Evolutionary conservation across 2,888 invertebrate species (phyloP).

Genomic region (Eilema sororculum): DNA sequence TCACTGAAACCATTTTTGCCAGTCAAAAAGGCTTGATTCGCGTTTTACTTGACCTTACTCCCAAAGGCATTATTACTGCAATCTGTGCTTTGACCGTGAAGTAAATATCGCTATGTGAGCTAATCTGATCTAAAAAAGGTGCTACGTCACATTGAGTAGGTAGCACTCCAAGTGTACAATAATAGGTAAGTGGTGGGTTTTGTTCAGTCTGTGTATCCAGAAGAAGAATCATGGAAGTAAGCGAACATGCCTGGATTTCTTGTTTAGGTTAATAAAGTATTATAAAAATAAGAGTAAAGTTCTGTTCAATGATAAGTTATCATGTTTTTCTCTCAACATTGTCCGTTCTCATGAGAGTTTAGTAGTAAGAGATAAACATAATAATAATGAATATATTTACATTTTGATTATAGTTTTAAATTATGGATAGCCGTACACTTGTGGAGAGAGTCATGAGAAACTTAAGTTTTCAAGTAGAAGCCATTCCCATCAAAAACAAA

Average conservation of each 20-base stretch:
- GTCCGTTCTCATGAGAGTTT: no score
- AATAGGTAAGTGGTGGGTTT: background rate
- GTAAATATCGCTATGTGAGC: background rate
- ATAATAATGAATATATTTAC: background rate
- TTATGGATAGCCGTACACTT: constrained; percentile 58
- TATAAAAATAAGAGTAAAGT: no score
- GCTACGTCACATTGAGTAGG: background rate
- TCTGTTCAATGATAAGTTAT: no score
- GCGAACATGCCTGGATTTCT: background rate
- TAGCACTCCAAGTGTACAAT: background rate
- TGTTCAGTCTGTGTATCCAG: background rate
- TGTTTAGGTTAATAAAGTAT: no score
- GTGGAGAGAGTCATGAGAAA: constrained; percentile 64
- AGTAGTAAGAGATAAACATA: no score
- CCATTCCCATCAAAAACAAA: constrained; percentile 60
- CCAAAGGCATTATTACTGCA: no score
- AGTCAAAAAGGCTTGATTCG: background rate
- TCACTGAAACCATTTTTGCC: background rate
- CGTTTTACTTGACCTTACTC: no score
- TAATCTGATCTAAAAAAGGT: background rate
- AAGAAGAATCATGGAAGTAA: background rate
- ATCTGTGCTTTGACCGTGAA: background rate
- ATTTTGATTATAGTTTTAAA: constrained; percentile 41
- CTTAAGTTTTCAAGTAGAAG: constrained; percentile 73
- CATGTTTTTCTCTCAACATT: no score